Evolutionary conservation across 1,140 invertebrate genomes (phyloP).

Genomic region (Octopus bimaculoides): DNA sequence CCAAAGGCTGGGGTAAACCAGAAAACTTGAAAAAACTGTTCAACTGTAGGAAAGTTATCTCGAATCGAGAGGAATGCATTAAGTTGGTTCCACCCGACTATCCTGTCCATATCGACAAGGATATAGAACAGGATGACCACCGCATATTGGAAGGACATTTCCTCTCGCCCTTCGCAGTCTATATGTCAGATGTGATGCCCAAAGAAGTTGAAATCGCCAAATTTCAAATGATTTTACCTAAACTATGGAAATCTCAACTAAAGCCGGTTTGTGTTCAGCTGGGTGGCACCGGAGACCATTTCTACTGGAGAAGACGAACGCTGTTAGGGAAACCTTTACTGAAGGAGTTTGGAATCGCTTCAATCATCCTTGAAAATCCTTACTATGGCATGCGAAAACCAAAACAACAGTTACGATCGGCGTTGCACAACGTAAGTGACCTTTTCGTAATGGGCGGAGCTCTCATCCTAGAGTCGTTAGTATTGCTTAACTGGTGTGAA

Average conservation of each 20-base stretch:
- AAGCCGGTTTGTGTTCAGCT: constrained; percentile 91
- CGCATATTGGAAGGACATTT: constrained; percentile 85
- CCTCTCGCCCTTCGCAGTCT: constrained; percentile 76
- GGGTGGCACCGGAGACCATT: constrained; percentile 97
- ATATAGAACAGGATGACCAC: constrained; percentile 74
- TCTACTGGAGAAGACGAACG: constrained; percentile 85
- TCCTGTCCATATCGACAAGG: constrained; percentile 85
- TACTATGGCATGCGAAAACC: constrained; percentile 70
- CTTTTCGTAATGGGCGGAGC: constrained; percentile 99
- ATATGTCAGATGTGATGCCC: constrained; percentile 84
- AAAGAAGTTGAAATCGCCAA: constrained; percentile 70
- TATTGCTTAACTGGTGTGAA: constrained; percentile 91
- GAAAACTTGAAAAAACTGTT: constrained; percentile 86
- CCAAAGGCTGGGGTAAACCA: constrained; percentile 94
- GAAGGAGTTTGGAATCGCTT: constrained; percentile 85
- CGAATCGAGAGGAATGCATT: constrained; percentile 77
- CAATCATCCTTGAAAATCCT: constrained; percentile 95
- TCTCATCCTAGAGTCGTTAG: constrained; percentile 88
- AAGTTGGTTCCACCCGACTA: constrained; percentile 79
- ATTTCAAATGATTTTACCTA: constrained; percentile 73
- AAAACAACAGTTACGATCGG: constrained; percentile 61
- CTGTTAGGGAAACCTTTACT: constrained; percentile 88
- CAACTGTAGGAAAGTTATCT: constrained; percentile 83
- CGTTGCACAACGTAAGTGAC: constrained; percentile 92
- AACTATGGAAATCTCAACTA: constrained; percentile 69